phyloP scores from a whole-genome alignment of 2,888 invertebrate genomes.

The Didymodactylos carnosus region DNA sequence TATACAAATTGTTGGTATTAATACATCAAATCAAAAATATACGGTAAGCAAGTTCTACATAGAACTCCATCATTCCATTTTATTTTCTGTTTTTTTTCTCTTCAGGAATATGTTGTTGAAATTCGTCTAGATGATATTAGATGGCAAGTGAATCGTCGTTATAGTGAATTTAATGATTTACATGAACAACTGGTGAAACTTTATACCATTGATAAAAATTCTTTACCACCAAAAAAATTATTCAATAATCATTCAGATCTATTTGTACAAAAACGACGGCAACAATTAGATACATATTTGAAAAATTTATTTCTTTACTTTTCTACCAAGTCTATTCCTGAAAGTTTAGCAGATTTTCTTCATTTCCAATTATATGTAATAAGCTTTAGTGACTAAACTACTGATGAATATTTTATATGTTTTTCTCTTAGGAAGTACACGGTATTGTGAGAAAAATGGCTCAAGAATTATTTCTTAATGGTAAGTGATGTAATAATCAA shows the following conservation, averaged over 20 bases:
- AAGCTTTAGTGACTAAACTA: background rate
- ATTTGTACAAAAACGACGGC: slow-evolving; percentile 63
- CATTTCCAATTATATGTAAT: slow-evolving; percentile 58
- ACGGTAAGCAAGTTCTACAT: background rate
- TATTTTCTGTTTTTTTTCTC: background rate
- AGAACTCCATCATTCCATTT: background rate
- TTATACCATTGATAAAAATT: slow-evolving; percentile 49
- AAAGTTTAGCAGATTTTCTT: slow-evolving; percentile 59
- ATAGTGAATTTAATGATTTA: slow-evolving; percentile 68
- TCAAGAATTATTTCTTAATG: slow-evolving; percentile 50
- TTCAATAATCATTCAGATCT: slow-evolving; percentile 68
- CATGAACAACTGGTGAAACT: slow-evolving; percentile 45
- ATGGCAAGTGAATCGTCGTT: slow-evolving; percentile 67
- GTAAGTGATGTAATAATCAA: too few relatives aligned
- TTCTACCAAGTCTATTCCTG: slow-evolving; percentile 39
- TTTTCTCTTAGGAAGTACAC: slow-evolving; percentile 47
- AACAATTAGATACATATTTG: slow-evolving; percentile 59
- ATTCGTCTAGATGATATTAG: slow-evolving; percentile 29
- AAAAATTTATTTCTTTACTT: slow-evolving; percentile 49
- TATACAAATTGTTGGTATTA: background rate
- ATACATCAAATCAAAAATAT: background rate
- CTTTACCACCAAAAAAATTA: slow-evolving; percentile 75
- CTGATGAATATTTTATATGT: background rate
- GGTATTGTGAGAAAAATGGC: slow-evolving; percentile 65
- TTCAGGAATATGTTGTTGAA: slow-evolving; percentile 34